Conservation (phyloP, 2,113 vertebrate species). For the Barnardius zonarius region DNA sequence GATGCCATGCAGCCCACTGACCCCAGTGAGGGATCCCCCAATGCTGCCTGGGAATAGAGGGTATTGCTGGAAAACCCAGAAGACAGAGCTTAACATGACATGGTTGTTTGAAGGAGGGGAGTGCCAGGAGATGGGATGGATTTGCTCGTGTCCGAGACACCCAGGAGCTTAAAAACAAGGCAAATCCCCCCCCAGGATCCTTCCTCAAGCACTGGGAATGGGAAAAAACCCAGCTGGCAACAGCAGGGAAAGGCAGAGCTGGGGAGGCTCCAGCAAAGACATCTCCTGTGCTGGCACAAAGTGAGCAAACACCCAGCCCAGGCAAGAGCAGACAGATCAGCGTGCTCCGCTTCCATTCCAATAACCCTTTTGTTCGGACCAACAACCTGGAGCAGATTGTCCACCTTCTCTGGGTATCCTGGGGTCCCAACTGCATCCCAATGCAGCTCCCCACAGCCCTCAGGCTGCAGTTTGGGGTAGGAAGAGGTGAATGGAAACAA, state of each 20-base stretch:
- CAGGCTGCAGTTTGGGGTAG: neutral
- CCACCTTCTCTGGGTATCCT: neutral
- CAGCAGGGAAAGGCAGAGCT: neutral
- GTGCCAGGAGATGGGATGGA: neutral
- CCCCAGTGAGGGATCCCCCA: neutral
- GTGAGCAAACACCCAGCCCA: neutral
- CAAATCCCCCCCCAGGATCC: neutral
- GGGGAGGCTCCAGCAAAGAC: neutral
- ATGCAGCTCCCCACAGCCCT: neutral
- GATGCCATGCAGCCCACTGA: accelerated
- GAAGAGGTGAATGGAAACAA: accelerated
- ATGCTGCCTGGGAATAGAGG: accelerated
- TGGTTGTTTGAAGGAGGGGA: accelerated
- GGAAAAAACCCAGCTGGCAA: neutral
- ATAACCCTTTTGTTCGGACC: neutral
- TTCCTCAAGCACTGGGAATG: neutral
- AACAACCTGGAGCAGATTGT: neutral
- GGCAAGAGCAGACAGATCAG: neutral
- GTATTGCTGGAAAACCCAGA: neutral
- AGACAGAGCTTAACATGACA: accelerated
- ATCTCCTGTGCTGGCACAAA: neutral
- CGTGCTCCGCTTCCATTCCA: neutral
- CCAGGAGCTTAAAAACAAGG: neutral
- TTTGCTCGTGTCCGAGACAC: accelerated
- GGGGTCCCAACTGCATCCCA: neutral